phyloP scores from a whole-genome alignment of 2,888 invertebrate species.

The Flexamia atlantica region DNA sequence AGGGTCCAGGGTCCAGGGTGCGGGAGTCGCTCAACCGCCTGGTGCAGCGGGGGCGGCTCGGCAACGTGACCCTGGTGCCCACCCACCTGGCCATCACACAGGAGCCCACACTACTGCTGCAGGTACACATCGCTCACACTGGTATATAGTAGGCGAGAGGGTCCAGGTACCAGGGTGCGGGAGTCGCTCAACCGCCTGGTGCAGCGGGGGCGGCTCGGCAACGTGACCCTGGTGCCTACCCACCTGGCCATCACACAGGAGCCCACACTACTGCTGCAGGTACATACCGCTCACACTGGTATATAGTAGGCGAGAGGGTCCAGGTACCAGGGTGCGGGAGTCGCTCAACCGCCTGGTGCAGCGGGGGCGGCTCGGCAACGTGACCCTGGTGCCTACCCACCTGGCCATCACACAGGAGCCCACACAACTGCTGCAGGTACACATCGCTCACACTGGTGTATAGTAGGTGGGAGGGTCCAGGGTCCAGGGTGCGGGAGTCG shows the following conservation, averaged over 20 bases:
- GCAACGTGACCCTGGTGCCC: conserved; percentile 80
- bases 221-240: conserved; percentile 80
- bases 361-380: conserved; percentile 79
- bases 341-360: not conserved
- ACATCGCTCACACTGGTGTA: too few relatives aligned
- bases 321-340: too few relatives aligned
- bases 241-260: conserved; percentile 84
- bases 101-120: conserved; percentile 75
- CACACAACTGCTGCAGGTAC: conserved; percentile 67
- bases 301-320: too few relatives aligned
- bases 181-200: conserved; percentile 74
- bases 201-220: conserved; percentile 79
- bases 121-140: conserved; percentile 64
- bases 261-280: conserved; percentile 72
- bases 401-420: conserved; percentile 84
- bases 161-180: too few relatives aligned
- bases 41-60: conserved; percentile 76
- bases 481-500: conserved; percentile 77
- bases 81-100: conserved; percentile 84
- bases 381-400: conserved; percentile 81
- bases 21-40: too few relatives aligned
- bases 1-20: too few relatives aligned
- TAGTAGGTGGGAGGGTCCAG: too few relatives aligned
- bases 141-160: too few relatives aligned
- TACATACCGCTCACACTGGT: too few relatives aligned